Evolutionary conservation across 2,888 invertebrate genomes (phyloP).

Genomic region (Galerucella calmariensis): DNA sequence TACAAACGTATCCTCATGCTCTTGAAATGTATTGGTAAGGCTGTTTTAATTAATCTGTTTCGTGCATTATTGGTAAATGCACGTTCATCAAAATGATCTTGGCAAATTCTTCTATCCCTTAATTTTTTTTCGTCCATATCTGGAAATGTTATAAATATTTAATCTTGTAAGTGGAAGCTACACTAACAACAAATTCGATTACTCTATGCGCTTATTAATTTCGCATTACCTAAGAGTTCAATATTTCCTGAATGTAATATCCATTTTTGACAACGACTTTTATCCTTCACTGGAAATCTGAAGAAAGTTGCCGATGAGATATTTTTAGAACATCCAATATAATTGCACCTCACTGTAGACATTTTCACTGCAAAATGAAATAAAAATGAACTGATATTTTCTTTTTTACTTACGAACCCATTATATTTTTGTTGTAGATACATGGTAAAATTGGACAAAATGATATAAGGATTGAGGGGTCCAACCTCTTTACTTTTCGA

Average conservation of each 20-base stretch:
- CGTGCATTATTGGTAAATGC: neutral
- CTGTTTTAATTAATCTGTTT: slow-evolving; percentile 2
- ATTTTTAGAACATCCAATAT: slow-evolving; percentile 1
- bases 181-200: neutral
- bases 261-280: neutral
- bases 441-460: no score
- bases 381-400: no score
- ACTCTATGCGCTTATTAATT: neutral
- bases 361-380: neutral
- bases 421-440: no score
- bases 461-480: no score
- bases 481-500: no score
- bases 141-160: neutral
- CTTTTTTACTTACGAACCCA: no score
- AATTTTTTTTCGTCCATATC: slow-evolving; percentile 3
- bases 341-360: slow-evolving; percentile 1
- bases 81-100: neutral
- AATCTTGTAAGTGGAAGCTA: neutral
- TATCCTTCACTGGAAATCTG: neutral
- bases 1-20: no score
- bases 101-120: neutral
- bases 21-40: slow-evolving; percentile 4
- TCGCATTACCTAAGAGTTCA: neutral
- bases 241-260: slow-evolving; percentile 1
- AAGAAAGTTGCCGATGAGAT: neutral